phyloP scores from a whole-genome alignment of 1,140 invertebrate genomes.

The Drosophila rhopaloa region DNA sequence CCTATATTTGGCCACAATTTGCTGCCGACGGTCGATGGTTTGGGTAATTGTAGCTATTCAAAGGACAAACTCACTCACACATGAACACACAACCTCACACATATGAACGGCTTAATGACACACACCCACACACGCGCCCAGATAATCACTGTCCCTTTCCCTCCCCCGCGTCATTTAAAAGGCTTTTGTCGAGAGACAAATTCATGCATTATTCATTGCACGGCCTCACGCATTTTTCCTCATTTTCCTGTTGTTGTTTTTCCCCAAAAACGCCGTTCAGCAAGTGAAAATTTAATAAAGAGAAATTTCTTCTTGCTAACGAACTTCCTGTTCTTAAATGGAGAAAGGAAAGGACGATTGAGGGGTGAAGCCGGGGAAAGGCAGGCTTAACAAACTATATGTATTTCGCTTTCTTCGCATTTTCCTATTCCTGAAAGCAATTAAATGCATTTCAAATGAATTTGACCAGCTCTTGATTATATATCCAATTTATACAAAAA shows the following conservation, averaged over 20 bases:
- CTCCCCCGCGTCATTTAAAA: slow-evolving; percentile 30
- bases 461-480: background rate
- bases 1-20: slow-evolving; percentile 16
- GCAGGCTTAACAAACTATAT: slow-evolving; percentile 40
- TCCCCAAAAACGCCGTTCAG: slow-evolving; percentile 30
- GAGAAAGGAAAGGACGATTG: slow-evolving; percentile 2
- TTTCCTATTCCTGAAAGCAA: slow-evolving; percentile 24
- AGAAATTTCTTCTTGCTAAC: slow-evolving; percentile 64
- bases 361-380: background rate
- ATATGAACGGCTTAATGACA: slow-evolving; percentile 53
- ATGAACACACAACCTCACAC: slow-evolving; percentile 28
- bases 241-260: slow-evolving; percentile 63
- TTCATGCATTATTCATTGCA: slow-evolving; percentile 77
- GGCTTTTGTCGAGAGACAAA: slow-evolving; percentile 53
- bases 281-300: slow-evolving; percentile 78
- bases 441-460: slow-evolving; percentile 32
- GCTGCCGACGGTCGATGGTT: slow-evolving; percentile 18
- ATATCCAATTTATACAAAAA: background rate
- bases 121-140: slow-evolving; percentile 52
- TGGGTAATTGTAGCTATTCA: slow-evolving; percentile 61
- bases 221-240: slow-evolving; percentile 71
- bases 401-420: slow-evolving; percentile 2
- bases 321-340: slow-evolving; percentile 59
- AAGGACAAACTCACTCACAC: slow-evolving; percentile 15
- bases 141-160: slow-evolving; percentile 61